Base-by-base conservation (phyloP, 2,888 invertebrate genomes). In the Acronicta alni region DNA sequence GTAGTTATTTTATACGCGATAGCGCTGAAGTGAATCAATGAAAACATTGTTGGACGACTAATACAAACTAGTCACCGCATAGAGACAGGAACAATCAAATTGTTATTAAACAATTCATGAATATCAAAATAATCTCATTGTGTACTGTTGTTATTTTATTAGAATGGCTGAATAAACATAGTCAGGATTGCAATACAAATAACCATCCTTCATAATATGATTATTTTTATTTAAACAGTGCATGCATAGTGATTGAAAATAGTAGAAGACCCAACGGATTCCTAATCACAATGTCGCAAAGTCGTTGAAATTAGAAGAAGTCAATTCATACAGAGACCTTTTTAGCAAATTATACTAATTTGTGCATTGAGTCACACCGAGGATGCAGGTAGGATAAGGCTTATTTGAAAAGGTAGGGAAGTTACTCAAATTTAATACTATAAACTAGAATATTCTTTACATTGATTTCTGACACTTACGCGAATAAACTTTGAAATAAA, bases 101-200 rank as follows among this genome's bases (percentile, higher is more conserved):
- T 64, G 37, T 69, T 69, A 39, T 54, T n/a, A 69, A 54, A 54
- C 45, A 58, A 43, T 42, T 0, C 0, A 17, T 16, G 9, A 23
- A 5, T 23, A 43, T 3, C 12, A 10, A 41, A 39, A 42, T 32
- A 23, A 61, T 41, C 30, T 44, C 23, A 52, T 48, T 44, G 41
- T 55, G 26, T 37, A 35, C 17, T n/a, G 48, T 65, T 67, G 37
- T 47, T 61, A 30, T 61, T 57, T 51, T 15, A 49, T 49, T 32
- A 44, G 39, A 47, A 48, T 16, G 42, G 16, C 15, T 32, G 35
- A n/a, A 39, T 35, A 64, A 39, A 64, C 32, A 62, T 35, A 18
- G 38, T 23, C 26, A 23, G 51, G 55, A 66, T 46, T 8, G 32
- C 35, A 32, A 56, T 39, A 35, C 46, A 59, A 46, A 46, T 56